These are phyloP conservation scores for Pagetopsis macropterus DNA, from an alignment of 2,797 vertebrate species.

Conservation along the genomic window DNA sequence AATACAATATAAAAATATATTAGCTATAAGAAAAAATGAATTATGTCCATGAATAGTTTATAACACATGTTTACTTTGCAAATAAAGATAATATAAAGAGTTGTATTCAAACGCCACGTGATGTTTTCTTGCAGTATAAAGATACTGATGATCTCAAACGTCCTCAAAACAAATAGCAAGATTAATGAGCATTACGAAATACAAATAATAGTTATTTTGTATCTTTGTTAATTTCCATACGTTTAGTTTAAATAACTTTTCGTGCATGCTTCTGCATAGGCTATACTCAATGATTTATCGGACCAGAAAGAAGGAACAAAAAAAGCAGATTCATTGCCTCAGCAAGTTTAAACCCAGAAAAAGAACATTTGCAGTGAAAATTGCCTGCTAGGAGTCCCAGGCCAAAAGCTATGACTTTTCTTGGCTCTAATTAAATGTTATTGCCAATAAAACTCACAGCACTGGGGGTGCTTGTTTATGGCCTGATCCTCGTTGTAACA, in stretches of 20 bases:
- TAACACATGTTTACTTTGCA: background rate
- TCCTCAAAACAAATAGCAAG: background rate
- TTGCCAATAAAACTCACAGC: conserved; percentile 84
- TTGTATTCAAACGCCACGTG: background rate
- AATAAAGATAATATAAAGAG: background rate
- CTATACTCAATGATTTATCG: background rate
- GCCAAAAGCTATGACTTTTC: conserved; percentile 91
- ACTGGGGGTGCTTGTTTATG: conserved; percentile 73
- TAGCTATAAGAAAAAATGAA: background rate
- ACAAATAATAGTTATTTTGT: background rate
- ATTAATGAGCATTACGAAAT: background rate
- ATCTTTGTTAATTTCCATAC: background rate
- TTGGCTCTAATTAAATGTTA: conserved; percentile 93
- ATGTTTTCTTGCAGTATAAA: background rate
- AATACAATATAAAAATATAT: conserved; percentile 5
- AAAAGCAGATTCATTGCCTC: conserved; percentile 82
- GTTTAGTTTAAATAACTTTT: conserved; percentile 34
- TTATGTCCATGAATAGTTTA: conserved; percentile 15
- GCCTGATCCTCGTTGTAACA: conserved; percentile 49
- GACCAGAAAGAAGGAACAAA: background rate
- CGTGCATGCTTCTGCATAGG: too few species aligned
- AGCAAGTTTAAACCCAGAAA: conserved; percentile 82
- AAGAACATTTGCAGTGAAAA: conserved; percentile 85
- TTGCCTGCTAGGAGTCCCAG: conserved; percentile 83
- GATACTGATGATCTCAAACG: background rate